Base-by-base conservation (phyloP, 2,797 vertebrate species). In the Sebastes taczanowskii region DNA sequence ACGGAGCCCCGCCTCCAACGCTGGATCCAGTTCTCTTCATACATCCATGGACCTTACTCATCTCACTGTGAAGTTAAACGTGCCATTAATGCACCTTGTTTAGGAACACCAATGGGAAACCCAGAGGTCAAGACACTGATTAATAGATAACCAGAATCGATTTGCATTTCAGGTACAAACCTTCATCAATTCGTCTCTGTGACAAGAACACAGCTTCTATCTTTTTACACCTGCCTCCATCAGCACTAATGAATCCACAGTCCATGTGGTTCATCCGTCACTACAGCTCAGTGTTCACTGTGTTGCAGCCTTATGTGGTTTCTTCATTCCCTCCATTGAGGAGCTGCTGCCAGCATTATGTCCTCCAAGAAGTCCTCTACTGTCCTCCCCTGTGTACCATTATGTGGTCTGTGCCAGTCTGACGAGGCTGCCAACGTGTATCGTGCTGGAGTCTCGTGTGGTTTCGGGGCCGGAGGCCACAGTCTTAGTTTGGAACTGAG, bases 401-500 rank as follows among this genome's bases (percentile, higher is more conserved):
- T 35, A 81, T 84, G 86, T 80, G 88, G 90, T 80, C 59, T 63
- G 66, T 64, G 77, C 70, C 78, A 27, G 76, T 62, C 69, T 85
- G 80, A 42, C 38, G 38, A 0, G 18, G 81, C 20, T 83, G 89
- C 83, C 85, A 78, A 8, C 35, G 62, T 86, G 77, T 82, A 74
- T 78, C 73, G 32, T 55, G 63, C 74, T 64, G 71, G 58, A 83
- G 78, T 27, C 67, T 14, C 3, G 58, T 93, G 91, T 76, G 91
- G 91, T 90, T 93, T 91, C 16, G 67, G 77, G 77, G 69, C 72
- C 64, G 78, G 38, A 86, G 72, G 83, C 86, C 80, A 5, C 78
- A 91, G 80, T 74, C 91, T 89, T 42, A 75, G 81, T 86, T 90
- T 92, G 89, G 89, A 90, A 64, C 81, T 22, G 78, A 89, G 86